Conservation (phyloP, 2,113 vertebrate species). For the Oreocharis arfaki region DNA sequence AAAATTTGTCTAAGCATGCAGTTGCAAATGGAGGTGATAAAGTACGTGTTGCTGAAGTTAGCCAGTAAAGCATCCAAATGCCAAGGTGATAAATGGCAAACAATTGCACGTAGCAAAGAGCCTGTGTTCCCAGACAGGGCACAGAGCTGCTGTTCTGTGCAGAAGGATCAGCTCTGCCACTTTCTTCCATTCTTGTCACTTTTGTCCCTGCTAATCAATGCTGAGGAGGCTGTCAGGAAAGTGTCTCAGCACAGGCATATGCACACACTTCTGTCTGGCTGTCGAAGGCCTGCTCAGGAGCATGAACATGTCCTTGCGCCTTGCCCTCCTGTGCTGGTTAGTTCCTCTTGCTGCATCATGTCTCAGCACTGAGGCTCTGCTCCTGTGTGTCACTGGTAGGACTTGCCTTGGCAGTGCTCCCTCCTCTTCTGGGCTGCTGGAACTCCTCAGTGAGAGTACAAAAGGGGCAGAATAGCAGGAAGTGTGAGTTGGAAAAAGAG, state of each 20-base stretch:
- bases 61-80: neutral
- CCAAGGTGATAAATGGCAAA: neutral
- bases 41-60: neutral
- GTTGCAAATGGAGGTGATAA: neutral
- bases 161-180: neutral
- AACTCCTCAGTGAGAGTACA: neutral
- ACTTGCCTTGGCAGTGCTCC: neutral
- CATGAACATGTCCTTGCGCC: accelerated
- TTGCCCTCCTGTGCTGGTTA: neutral
- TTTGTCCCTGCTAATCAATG: accelerated
- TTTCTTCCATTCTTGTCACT: neutral
- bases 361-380: neutral
- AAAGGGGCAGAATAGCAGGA: neutral
- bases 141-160: neutral
- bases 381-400: neutral
- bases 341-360: neutral
- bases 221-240: neutral
- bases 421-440: neutral
- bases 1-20: neutral
- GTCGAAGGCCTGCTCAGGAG: neutral
- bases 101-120: neutral
- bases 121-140: neutral
- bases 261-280: neutral
- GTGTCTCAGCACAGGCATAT: neutral
- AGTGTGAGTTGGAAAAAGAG: neutral